A percentile compares a stretch with the other conserved stretches of the same genome.
Evolutionary conservation across 2,113 vertebrate species (phyloP).

Genomic region (Triplophysa dalaica): DNA sequence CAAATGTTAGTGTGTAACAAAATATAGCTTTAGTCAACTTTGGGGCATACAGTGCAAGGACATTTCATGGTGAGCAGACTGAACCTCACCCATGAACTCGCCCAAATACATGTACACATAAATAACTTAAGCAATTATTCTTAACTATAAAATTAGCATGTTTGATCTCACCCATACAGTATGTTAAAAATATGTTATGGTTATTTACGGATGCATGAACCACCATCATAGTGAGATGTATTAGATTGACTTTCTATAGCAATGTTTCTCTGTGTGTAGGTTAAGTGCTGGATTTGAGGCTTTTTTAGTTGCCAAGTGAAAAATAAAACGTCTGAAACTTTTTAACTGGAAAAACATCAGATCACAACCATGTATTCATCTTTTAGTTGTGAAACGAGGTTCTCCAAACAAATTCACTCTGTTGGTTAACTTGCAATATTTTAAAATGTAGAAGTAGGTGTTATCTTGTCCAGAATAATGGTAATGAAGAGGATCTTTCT

Average conservation of each 20-base stretch:
- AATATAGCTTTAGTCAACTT: background rate
- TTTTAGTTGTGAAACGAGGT: background rate
- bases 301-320: background rate
- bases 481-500: background rate
- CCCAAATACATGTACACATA: background rate
- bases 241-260: background rate
- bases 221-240: background rate
- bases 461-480: background rate
- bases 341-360: no score
- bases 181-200: background rate
- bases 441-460: slow-evolving; percentile 1
- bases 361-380: no score
- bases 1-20: background rate
- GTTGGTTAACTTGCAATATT: background rate
- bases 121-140: background rate
- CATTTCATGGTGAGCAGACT: background rate
- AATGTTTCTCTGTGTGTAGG: background rate
- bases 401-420: background rate
- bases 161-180: background rate
- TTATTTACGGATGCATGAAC: background rate
- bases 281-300: background rate
- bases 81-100: background rate
- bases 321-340: no score
- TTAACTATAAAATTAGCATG: background rate
- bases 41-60: background rate